These are phyloP conservation scores for Campoletis raptor DNA, from an alignment of 2,888 invertebrate species.

Conservation along the genomic window DNA sequence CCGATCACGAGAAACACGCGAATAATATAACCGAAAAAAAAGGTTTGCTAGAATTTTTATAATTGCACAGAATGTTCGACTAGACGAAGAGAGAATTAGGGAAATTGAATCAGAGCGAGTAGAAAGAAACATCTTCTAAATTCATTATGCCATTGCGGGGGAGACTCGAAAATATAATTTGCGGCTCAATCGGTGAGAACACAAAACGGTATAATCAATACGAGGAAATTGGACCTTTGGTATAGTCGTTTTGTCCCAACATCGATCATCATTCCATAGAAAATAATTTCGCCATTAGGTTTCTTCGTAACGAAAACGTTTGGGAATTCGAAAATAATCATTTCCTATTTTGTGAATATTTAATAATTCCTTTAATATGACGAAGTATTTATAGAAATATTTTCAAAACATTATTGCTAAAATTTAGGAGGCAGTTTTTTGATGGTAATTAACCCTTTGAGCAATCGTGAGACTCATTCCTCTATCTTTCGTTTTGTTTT, in stretches of 20 bases:
- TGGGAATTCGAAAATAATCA: not conserved
- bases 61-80: slow-evolving; percentile 62
- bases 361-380: not conserved
- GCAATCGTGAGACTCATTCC: no score
- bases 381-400: not conserved
- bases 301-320: not conserved
- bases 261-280: not conserved
- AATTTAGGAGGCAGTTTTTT: no score
- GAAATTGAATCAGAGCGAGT: slow-evolving; percentile 2
- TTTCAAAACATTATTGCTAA: no score
- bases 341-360: not conserved
- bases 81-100: slow-evolving; percentile 13
- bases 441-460: no score
- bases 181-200: slow-evolving; percentile 55
- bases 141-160: slow-evolving; percentile 61
- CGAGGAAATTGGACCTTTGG: slow-evolving; percentile 25
- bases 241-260: slow-evolving; percentile 18
- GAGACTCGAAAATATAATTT: slow-evolving; percentile 48
- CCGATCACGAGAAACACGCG: slow-evolving; percentile 68
- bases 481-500: no score
- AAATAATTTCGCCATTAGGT: not conserved
- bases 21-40: slow-evolving; percentile 45
- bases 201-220: slow-evolving; percentile 38
- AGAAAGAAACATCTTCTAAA: slow-evolving; percentile 53
- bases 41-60: slow-evolving; percentile 61